Percentiles rank a stretch among this genome's conserved stretches.
These are phyloP conservation scores for Corythornis leucogaster DNA, from an alignment of 2,797 vertebrate genomes.

Conservation along the genomic window DNA sequence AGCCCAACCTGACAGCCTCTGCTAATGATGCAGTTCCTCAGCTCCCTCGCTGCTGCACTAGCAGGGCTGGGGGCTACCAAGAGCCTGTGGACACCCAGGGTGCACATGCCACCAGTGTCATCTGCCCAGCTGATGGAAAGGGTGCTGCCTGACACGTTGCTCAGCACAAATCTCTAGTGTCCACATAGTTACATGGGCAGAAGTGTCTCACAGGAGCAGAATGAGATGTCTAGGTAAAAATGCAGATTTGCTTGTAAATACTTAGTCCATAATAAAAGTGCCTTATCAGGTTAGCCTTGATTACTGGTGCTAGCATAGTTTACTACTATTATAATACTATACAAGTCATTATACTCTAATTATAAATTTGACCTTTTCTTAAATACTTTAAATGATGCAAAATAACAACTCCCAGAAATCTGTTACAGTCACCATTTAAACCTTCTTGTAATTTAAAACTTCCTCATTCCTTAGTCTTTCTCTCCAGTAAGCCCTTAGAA, in stretches of 20 bases:
- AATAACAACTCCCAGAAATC: neutral
- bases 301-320: neutral
- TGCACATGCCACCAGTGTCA: accelerated
- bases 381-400: neutral
- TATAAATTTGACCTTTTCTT: neutral
- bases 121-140: neutral
- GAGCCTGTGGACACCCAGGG: accelerated
- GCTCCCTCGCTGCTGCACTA: neutral
- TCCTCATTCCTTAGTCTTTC: neutral
- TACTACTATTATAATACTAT: neutral
- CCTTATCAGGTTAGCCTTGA: neutral
- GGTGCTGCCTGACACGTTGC: neutral
- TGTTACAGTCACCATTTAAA: neutral
- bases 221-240: neutral
- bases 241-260: neutral
- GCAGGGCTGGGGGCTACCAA: accelerated
- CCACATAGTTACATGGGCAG: neutral
- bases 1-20: neutral
- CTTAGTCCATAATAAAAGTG: neutral
- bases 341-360: neutral
- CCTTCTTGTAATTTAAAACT: neutral
- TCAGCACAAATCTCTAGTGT: neutral
- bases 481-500: neutral
- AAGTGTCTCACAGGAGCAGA: neutral
- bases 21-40: neutral